phyloP scores from a whole-genome alignment of 2,797 vertebrate species.

The Borostomias antarcticus region DNA sequence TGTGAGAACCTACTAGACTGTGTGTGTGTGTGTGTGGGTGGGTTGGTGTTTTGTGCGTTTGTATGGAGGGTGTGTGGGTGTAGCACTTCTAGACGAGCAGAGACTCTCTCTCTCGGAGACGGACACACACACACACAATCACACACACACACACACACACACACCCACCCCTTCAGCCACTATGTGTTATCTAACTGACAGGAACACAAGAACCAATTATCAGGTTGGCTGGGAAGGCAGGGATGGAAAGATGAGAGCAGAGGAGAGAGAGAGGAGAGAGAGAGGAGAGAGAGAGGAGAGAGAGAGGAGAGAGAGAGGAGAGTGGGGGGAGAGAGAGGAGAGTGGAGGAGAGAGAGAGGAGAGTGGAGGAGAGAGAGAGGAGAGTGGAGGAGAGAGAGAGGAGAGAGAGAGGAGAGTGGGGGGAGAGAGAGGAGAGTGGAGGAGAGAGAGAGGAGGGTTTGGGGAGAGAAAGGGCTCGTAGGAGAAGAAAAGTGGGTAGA shows the following conservation, averaged over 20 bases:
- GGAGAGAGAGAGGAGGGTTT: no score
- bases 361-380: background rate
- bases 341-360: background rate
- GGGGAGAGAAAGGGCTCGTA: no score
- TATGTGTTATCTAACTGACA: constrained; percentile 19
- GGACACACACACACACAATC: background rate
- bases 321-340: no score
- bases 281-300: no score
- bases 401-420: background rate
- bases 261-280: no score
- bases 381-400: background rate
- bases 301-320: background rate
- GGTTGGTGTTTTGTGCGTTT: no score
- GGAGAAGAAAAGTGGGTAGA: no score
- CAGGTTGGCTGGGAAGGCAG: constrained; percentile 2
- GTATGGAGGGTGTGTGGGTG: background rate
- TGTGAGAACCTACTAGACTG: background rate
- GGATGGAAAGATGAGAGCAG: no score
- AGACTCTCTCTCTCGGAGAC: no score
- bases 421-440: no score
- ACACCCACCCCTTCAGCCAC: background rate
- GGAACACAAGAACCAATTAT: constrained; percentile 26
- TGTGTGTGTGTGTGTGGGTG: constrained; percentile 2
- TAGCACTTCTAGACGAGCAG: background rate
- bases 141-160: constrained; percentile 4